Evolutionary conservation across 2,113 vertebrate species (phyloP).

Genomic region (Nannobrachium achirus): DNA sequence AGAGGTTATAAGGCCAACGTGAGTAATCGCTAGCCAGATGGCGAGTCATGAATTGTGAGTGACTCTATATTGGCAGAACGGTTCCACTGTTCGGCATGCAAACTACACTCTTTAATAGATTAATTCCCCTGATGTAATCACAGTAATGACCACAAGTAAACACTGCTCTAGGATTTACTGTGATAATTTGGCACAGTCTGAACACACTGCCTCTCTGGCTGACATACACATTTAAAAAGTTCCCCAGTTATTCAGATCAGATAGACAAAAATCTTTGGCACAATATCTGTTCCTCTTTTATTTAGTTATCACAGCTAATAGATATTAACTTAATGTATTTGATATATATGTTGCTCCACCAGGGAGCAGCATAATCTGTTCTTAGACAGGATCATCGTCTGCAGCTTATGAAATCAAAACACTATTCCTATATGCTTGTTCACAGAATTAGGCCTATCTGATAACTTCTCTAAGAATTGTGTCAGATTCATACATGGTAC

Average conservation of each 20-base stretch:
- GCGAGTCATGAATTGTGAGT: constrained; percentile 31
- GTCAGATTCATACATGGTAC: neutral
- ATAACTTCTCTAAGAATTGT: neutral
- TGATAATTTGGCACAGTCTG: constrained; percentile 19
- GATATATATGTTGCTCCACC: neutral
- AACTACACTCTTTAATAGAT: constrained; percentile 51
- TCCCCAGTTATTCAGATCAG: neutral
- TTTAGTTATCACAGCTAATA: neutral
- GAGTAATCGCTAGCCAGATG: constrained; percentile 52
- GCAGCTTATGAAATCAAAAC: neutral
- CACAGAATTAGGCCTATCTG: neutral
- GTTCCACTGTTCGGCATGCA: constrained; percentile 33
- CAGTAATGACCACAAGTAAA: constrained; percentile 35
- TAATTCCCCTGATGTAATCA: constrained; percentile 50
- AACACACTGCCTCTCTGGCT: constrained; percentile 8
- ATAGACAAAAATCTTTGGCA: neutral
- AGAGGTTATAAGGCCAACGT: constrained; percentile 21
- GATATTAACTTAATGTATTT: neutral
- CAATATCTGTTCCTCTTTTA: neutral
- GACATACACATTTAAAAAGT: neutral
- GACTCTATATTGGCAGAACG: constrained; percentile 21
- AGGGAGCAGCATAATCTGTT: constrained; percentile 3
- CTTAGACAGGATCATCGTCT: neutral
- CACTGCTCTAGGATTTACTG: constrained; percentile 46
- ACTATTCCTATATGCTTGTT: neutral